phyloP scores from a whole-genome alignment of 1,140 invertebrate genomes.

The Pseudomyrmex dendroicus region DNA sequence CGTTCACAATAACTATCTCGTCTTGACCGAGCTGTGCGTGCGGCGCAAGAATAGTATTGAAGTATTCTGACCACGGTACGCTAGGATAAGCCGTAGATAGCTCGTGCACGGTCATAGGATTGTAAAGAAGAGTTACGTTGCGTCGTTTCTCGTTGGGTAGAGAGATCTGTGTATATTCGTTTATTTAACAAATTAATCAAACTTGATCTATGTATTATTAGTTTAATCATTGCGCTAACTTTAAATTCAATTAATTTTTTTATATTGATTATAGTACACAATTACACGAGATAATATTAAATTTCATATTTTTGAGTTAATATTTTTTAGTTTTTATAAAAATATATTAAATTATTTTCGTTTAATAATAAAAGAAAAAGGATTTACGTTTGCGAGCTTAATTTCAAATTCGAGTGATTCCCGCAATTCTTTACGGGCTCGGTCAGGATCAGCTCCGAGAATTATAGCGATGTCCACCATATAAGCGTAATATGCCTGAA shows the following conservation, averaged over 20 bases:
- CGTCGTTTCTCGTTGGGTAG: slow-evolving; percentile 95
- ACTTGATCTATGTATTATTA: not conserved
- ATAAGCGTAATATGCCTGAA: slow-evolving; percentile 92
- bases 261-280: no score
- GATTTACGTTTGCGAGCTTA: slow-evolving; percentile 94
- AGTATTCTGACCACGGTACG: slow-evolving; percentile 93
- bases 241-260: no score
- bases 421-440: slow-evolving; percentile 91
- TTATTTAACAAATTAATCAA: slow-evolving; percentile 68
- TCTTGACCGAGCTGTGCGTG: slow-evolving; percentile 87
- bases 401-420: slow-evolving; percentile 97
- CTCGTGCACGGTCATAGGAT: slow-evolving; percentile 93
- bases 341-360: not conserved
- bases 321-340: no score
- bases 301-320: no score
- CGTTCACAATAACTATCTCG: slow-evolving; percentile 93
- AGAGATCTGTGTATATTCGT: slow-evolving; percentile 89
- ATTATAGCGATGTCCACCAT: slow-evolving; percentile 95
- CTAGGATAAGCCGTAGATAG: slow-evolving; percentile 90
- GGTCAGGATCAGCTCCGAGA: slow-evolving; percentile 91
- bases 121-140: slow-evolving; percentile 96
- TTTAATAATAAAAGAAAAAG: slow-evolving; percentile 56
- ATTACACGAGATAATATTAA: no score
- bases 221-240: not conserved
- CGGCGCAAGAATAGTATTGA: slow-evolving; percentile 90